phyloP scores from a whole-genome alignment of 2,888 invertebrate species.

The Drosophila longiperda region DNA sequence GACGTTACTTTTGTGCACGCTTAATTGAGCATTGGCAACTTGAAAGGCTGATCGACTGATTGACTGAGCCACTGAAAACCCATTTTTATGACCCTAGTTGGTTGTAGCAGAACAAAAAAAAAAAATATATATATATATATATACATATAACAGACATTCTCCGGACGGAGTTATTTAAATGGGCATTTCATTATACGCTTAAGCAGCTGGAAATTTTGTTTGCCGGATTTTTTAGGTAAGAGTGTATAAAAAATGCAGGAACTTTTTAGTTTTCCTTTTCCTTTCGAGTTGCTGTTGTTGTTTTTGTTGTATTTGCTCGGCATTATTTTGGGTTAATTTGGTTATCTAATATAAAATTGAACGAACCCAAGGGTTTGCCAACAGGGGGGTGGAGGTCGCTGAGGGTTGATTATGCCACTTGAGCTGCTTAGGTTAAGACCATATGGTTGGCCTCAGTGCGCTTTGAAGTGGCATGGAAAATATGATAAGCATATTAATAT shows the following conservation, averaged over 20 bases:
- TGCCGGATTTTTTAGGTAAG: slow-evolving; percentile 27
- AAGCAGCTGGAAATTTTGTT: slow-evolving; percentile 71
- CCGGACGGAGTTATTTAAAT: slow-evolving; percentile 66
- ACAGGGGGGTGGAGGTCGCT: slow-evolving; percentile 12
- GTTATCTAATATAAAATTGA: slow-evolving; percentile 55
- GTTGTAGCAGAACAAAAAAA: slow-evolving; percentile 19
- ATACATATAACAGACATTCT: slow-evolving; percentile 6
- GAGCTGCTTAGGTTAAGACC: slow-evolving; percentile 73
- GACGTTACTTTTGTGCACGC: slow-evolving; percentile 67
- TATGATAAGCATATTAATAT: slow-evolving; percentile 65
- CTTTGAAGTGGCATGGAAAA: slow-evolving; percentile 75
- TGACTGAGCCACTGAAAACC: slow-evolving; percentile 58
- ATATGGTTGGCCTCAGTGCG: slow-evolving; percentile 67
- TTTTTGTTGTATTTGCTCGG: slow-evolving; percentile 23
- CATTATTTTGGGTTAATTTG: slow-evolving; percentile 56
- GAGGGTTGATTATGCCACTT: slow-evolving; percentile 72
- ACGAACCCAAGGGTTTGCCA: slow-evolving; percentile 35
- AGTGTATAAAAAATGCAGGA: slow-evolving; percentile 66
- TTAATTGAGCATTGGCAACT: slow-evolving; percentile 78
- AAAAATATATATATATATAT: too few relatives aligned
- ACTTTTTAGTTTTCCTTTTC: slow-evolving; percentile 40
- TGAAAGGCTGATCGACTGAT: slow-evolving; percentile 70
- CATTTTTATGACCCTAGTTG: slow-evolving; percentile 61
- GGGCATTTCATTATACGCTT: slow-evolving; percentile 65
- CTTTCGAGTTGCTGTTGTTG: slow-evolving; percentile 7